Evolutionary conservation across 2,797 vertebrate species (phyloP).

Genomic region (Rhinoraja longicauda): DNA sequence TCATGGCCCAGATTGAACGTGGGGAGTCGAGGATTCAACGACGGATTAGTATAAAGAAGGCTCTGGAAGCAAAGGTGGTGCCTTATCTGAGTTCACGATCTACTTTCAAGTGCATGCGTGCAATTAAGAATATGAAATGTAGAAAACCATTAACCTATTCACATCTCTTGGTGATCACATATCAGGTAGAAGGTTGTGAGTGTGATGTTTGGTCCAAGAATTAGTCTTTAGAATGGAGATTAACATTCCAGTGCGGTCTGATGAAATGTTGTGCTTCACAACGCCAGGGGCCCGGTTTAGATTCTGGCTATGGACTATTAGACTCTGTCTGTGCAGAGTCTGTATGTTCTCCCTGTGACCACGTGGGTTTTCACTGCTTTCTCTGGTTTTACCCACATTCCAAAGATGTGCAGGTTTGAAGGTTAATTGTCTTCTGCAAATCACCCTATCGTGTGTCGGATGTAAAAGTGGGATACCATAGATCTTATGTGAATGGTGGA

Average conservation of each 20-base stretch:
- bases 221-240: not conserved
- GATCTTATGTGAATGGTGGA: too few species aligned
- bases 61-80: conserved; percentile 74
- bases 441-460: too few species aligned
- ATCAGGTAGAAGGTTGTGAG: not conserved
- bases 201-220: not conserved
- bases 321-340: too few species aligned
- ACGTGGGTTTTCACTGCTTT: too few species aligned
- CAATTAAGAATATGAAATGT: not conserved
- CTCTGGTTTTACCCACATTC: too few species aligned
- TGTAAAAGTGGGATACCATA: too few species aligned
- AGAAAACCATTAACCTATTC: not conserved
- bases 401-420: too few species aligned
- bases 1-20: conserved; percentile 80
- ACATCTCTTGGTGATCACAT: not conserved
- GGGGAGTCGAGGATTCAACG: conserved; percentile 78
- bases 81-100: not conserved
- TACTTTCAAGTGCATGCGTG: not conserved
- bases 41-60: conserved; percentile 81
- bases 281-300: too few species aligned
- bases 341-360: too few species aligned
- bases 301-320: too few species aligned
- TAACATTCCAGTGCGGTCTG: not conserved
- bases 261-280: not conserved
- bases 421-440: too few species aligned